Evolutionary conservation across 37 sponge, comb jelly and placozoan species (phyloP), one percentile per base, ranked within the genome.

Genomic region (Cladorhizidae sp.): DNA sequence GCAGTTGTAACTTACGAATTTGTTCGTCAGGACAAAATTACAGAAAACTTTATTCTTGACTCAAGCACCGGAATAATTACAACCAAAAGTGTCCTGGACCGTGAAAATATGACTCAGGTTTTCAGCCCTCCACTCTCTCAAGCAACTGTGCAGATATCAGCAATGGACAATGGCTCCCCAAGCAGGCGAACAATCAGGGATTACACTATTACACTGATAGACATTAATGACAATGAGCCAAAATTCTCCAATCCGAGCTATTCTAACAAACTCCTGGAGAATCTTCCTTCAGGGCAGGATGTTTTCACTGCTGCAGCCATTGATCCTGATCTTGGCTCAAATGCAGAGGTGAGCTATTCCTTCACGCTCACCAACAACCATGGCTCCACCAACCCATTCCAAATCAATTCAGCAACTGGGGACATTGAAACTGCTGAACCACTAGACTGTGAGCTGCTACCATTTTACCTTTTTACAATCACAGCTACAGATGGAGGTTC

Each of bases 221-320:
- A 88, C 83, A 67, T 77, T 33, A 88, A 88, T 41, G 89, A 88
- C 41, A 88, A 88, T 70, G 23, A 57, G 1, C 90, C 90, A 3
- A 22, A 37, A 6, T 85, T 90, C 49, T 57, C 31, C 0, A 41
- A 77, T 39, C 6, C 22, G 0, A 40, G n/a, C 0, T 55, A 50
- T 33, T 20, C 23, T 3, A 49, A 45, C 50, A 33, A 26, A 1
- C 17, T 85, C 0, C 41, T 77, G n/a, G 86, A 85, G 28, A 78
- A 78, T 32, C 54, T 57, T 7, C 54, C 78, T 0, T 7, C 63
- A 14, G 67, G 75, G 1, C 38, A 41, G 17, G 2, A 22, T 40
- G 64, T 85, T 14, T 70, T 85, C 25, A 26, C 20, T 17, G 18
- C 78, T 26, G 37, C 64, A 22, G 78, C 86, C 0, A 78, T 62